These are phyloP conservation scores for Xiphorhynchus elegans DNA, from an alignment of 2,113 vertebrate species.

Conservation along the genomic window DNA sequence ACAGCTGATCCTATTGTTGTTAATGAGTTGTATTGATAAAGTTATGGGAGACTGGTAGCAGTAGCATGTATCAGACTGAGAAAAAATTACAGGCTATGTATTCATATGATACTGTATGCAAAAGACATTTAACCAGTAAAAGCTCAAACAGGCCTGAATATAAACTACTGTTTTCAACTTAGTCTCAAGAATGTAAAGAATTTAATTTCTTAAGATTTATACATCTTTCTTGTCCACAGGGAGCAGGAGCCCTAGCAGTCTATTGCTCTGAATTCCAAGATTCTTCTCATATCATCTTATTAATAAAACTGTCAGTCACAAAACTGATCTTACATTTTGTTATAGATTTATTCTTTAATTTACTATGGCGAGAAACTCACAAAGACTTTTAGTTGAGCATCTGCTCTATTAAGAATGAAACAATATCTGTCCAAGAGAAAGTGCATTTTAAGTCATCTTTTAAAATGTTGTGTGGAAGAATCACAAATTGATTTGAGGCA, in stretches of 20 bases:
- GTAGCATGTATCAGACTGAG: not conserved
- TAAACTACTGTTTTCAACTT: slow-evolving; percentile 34
- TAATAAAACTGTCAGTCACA: slow-evolving; percentile 4
- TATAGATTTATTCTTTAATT: not conserved
- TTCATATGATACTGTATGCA: not conserved
- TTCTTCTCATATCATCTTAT: not conserved
- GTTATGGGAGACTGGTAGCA: not conserved
- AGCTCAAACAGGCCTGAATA: not conserved
- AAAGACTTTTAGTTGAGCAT: not conserved
- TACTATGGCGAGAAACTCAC: not conserved
- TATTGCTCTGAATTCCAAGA: slow-evolving; percentile 1
- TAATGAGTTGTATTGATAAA: fast-evolving
- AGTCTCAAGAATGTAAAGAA: slow-evolving; percentile 49
- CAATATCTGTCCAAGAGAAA: not conserved
- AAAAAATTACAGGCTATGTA: not conserved
- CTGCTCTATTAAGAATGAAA: not conserved
- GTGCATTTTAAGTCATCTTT: not conserved
- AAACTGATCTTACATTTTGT: not conserved
- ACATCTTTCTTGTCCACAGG: not conserved
- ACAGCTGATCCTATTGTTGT: not conserved
- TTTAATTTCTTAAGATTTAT: slow-evolving; percentile 56
- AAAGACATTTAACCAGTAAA: not conserved
- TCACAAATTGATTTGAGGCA: not conserved
- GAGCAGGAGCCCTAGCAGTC: slow-evolving; percentile 32
- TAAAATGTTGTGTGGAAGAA: not conserved